Conservation (phyloP, 2,797 vertebrate genomes). For the Sarcoramphus papa region DNA sequence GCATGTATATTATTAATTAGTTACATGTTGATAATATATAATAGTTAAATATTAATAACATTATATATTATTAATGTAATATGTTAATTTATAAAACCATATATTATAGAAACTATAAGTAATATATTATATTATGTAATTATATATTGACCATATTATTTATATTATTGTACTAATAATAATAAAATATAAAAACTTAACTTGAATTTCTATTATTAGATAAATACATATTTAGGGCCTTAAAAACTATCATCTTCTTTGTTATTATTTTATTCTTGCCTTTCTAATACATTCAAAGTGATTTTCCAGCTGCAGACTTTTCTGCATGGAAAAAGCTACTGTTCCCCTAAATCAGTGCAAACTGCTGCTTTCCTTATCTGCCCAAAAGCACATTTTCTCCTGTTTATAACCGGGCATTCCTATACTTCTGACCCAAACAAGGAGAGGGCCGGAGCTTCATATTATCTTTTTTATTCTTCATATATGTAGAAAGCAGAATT, state of each 20-base stretch:
- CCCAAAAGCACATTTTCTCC: neutral
- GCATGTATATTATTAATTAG: neutral
- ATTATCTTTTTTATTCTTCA: slow-evolving; percentile 52
- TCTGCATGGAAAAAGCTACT: neutral
- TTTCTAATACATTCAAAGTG: neutral
- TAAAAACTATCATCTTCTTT: neutral
- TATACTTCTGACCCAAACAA: slow-evolving; percentile 17
- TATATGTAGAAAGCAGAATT: slow-evolving; percentile 42
- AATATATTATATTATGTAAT: neutral
- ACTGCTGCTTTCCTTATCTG: slow-evolving; percentile 20
- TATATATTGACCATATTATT: neutral
- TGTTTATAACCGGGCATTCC: slow-evolving; percentile 42
- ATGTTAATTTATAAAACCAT: neutral
- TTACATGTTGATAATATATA: neutral
- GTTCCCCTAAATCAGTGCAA: neutral
- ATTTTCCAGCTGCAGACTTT: neutral
- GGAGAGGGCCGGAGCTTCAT: slow-evolving; percentile 3
- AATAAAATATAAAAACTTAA: neutral
- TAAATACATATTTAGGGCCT: neutral
- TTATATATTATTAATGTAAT: neutral
- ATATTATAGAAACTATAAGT: too few species aligned
- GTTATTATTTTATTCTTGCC: neutral
- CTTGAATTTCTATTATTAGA: neutral
- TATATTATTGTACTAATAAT: neutral
- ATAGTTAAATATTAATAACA: neutral